Base-by-base conservation (phyloP, 2,113 vertebrate genomes). In the Laticauda colubrina region DNA sequence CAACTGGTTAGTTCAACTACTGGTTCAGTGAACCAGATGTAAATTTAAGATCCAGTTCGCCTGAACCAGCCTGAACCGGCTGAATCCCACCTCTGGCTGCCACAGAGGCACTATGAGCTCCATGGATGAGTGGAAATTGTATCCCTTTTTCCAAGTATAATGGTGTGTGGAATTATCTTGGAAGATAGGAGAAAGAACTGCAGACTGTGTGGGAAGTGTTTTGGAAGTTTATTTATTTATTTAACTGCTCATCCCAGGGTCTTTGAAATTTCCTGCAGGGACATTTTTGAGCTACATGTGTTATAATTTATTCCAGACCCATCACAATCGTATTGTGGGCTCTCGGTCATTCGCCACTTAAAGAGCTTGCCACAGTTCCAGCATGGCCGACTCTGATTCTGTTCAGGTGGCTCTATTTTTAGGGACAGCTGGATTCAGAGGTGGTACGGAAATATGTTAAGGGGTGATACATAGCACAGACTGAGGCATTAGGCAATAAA, bases 371-470 rank as follows among this genome's bases (percentile, higher is more conserved):
- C 24, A 29, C 10, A 26, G 24, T 61, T 61, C 24, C 3, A 2
- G 24, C 59, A 61, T 64, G 26, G 9, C 59, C 59, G 29, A 11
- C 23, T 26, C 59, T 64, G 26, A 64, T 64, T 64, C 26, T 29
- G 11, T 64, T 64, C 59, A 64, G 26, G 26, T 64, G 59, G 59
- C 59, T 64, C 26, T 29, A 64, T 64, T 29, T 64, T 29, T 29
- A 64, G 59, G 26, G 26, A 10, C 59, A 64, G 26, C 26, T 64
- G 26, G 26, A 64, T 64, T 64, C 59, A 51, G 48, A 51, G 48
- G 48, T 9, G 48, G 48, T 96, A 89, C 89, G 89, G 90, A 96
- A 93, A 85, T 93, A 45, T 89, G 92, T 94, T 51, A 95, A 89
- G 90, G 55, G 91, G 21, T 94, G 5, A 94, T 91, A 64, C 48